Percentiles rank a stretch among this genome's conserved stretches.
Evolutionary conservation across 2,113 vertebrate species (phyloP).

Genomic region (Prionailurus viverrinus): DNA sequence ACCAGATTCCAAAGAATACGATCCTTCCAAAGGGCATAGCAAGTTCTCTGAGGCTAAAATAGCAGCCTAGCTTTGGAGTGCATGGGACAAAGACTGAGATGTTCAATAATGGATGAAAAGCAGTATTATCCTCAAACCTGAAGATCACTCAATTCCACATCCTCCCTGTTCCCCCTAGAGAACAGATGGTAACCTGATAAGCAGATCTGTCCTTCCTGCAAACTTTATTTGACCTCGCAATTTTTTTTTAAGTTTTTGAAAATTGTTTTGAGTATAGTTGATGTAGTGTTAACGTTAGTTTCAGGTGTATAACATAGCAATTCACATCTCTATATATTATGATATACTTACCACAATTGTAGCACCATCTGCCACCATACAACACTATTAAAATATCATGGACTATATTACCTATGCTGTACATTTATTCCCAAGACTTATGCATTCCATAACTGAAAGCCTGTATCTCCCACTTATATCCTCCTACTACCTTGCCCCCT

Average conservation of each 20-base stretch:
- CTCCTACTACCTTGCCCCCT: neutral
- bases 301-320: neutral
- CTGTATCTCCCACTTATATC: neutral
- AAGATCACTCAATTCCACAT: neutral
- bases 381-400: neutral
- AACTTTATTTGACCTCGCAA: neutral
- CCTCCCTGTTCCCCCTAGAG: neutral
- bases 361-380: neutral
- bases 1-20: neutral
- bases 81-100: neutral
- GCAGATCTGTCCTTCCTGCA: neutral
- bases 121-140: neutral
- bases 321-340: neutral
- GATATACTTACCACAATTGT: neutral
- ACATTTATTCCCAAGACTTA: neutral
- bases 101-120: neutral
- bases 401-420: neutral
- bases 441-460: neutral
- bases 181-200: neutral
- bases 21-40: neutral
- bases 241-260: neutral
- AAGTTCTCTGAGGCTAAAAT: neutral
- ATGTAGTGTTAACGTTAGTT: neutral
- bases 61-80: neutral
- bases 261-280: neutral